These are phyloP conservation scores for Pogona vitticeps DNA, from an alignment of 2,113 vertebrate species.

Conservation along the genomic window DNA sequence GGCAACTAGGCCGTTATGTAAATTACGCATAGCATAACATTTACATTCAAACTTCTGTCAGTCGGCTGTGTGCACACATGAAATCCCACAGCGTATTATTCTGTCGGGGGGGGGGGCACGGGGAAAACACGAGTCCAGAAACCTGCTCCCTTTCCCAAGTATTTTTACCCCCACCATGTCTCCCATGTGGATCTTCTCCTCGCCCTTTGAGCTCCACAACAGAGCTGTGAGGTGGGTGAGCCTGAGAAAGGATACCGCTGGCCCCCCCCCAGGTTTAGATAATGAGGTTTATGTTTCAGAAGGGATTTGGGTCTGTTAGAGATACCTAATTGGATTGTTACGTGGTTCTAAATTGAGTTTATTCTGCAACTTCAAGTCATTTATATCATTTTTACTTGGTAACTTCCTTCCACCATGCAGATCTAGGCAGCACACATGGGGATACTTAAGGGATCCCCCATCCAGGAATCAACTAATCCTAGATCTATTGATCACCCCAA, in stretches of 20 bases:
- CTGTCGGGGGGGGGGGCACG: not conserved
- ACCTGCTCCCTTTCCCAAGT: not conserved
- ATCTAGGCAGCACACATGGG: too few relatives aligned
- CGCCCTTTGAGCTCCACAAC: not conserved
- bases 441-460: too few relatives aligned
- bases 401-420: too few relatives aligned
- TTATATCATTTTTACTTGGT: too few relatives aligned
- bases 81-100: not conserved
- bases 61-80: not conserved
- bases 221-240: not conserved
- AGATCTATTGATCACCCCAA: too few relatives aligned
- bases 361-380: too few relatives aligned
- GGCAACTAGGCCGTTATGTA: conserved; percentile 61
- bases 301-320: too few relatives aligned
- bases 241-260: not conserved
- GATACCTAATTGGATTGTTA: too few relatives aligned
- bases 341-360: too few relatives aligned
- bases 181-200: not conserved
- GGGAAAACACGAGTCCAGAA: not conserved
- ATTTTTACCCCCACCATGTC: not conserved
- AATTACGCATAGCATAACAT: conserved; percentile 62
- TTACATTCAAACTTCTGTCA: conserved; percentile 56
- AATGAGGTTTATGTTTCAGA: too few relatives aligned
- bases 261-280: too few relatives aligned
- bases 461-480: too few relatives aligned